A percentile compares a stretch with the other conserved stretches of the same genome.
phyloP scores from a whole-genome alignment of 92 coral and sea anemone genomes.

The Zoanthus sociatus region DNA sequence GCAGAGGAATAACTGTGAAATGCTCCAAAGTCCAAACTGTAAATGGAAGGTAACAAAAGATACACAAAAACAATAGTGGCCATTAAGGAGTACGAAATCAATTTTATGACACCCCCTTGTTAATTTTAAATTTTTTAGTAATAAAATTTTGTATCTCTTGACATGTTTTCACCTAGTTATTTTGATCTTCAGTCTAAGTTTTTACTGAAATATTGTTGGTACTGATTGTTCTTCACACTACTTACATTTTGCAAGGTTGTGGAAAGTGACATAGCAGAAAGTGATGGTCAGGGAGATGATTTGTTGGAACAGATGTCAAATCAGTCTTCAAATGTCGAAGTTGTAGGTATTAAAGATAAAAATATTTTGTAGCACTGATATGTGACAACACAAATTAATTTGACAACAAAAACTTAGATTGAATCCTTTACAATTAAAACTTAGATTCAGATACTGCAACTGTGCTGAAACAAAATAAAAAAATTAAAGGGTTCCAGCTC shows the following conservation, averaged over 20 bases:
- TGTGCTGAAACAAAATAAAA: background rate
- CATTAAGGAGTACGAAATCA: slow-evolving; percentile 3
- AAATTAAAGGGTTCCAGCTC: background rate
- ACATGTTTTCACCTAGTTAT: background rate
- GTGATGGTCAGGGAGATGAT: background rate
- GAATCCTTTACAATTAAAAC: background rate
- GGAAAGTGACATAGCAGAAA: slow-evolving; percentile 8
- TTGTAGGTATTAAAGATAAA: background rate
- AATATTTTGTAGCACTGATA: background rate
- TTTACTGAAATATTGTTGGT: slow-evolving; percentile 15
- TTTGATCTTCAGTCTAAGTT: background rate
- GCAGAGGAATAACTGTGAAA: background rate
- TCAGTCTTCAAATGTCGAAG: slow-evolving; percentile 14
- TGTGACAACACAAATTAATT: background rate
- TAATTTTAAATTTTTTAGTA: too few relatives aligned
- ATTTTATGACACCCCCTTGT: too few relatives aligned
- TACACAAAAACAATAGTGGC: background rate
- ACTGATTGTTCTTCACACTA: background rate
- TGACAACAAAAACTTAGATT: slow-evolving; percentile 7
- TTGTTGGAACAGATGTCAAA: background rate
- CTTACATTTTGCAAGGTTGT: slow-evolving; percentile 1
- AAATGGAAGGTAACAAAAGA: background rate
- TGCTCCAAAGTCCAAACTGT: background rate
- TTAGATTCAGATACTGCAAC: background rate
- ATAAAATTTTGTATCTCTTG: background rate